phyloP scores from a whole-genome alignment of 2,888 invertebrate genomes.

The Drosophila tanythrix region DNA sequence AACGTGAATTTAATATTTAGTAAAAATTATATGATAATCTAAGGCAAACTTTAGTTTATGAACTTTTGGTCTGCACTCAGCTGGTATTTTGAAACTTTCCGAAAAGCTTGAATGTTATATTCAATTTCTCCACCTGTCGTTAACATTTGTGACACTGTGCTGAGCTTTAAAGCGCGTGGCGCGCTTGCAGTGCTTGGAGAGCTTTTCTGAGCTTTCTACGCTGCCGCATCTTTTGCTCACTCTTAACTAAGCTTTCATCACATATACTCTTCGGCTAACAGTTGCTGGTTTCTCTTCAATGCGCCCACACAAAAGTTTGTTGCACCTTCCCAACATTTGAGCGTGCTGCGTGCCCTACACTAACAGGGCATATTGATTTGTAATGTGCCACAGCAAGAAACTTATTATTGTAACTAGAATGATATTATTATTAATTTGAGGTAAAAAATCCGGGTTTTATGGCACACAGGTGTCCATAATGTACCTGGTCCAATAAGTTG shows the following conservation, averaged over 20 bases:
- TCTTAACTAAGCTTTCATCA: slow-evolving; percentile 1
- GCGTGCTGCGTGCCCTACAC: slow-evolving; percentile 28
- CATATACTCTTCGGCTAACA: slow-evolving; percentile 37
- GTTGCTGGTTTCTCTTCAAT: slow-evolving; percentile 47
- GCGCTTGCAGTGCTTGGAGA: not conserved
- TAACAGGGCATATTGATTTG: not conserved
- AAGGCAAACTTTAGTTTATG: not conserved
- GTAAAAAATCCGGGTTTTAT: too few relatives aligned
- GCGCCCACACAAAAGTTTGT: slow-evolving; percentile 69
- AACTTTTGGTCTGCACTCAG: not conserved
- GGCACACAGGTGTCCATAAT: too few relatives aligned
- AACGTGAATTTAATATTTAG: not conserved
- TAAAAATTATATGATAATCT: not conserved
- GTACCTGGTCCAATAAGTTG: too few relatives aligned
- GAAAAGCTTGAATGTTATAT: slow-evolving; percentile 12
- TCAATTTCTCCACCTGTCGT: not conserved
- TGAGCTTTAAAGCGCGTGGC: slow-evolving; percentile 6
- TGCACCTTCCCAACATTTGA: slow-evolving; percentile 63
- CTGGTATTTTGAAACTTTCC: not conserved
- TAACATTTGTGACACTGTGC: slow-evolving; percentile 1
- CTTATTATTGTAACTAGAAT: not conserved
- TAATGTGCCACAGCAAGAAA: not conserved
- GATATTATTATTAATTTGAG: not conserved
- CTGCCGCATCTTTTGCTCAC: slow-evolving; percentile 5
- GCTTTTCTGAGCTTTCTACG: slow-evolving; percentile 17